Conservation (phyloP, 2,797 vertebrate genomes). For the Cyclura pinguis region DNA sequence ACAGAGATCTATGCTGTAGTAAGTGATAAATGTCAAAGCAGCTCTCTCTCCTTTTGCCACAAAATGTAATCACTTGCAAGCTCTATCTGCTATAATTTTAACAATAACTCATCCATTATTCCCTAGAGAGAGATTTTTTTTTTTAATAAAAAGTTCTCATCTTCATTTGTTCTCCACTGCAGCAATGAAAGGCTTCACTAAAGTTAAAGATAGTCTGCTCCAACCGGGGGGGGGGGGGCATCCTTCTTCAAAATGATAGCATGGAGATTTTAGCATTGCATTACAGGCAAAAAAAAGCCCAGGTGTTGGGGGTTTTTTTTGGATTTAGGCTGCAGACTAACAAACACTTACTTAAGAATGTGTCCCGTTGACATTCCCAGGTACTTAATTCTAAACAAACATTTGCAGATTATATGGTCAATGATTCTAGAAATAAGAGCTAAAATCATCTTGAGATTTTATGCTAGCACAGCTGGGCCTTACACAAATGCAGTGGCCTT, state of each 20-base stretch:
- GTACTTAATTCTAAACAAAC: background rate
- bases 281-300: constrained; percentile 34
- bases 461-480: background rate
- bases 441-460: background rate
- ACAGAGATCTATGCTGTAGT: constrained; percentile 21
- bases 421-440: constrained; percentile 13
- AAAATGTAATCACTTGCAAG: constrained; percentile 16
- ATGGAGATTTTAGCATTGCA: background rate
- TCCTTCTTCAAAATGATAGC: constrained; percentile 12
- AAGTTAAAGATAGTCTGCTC: constrained; percentile 6
- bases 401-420: background rate
- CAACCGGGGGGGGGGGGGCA: no score
- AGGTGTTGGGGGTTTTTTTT: background rate
- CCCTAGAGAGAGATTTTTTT: constrained; percentile 9
- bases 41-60: constrained; percentile 25
- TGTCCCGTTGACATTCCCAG: background rate
- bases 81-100: constrained; percentile 29
- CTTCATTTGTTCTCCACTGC: constrained; percentile 25
- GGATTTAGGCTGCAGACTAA: background rate
- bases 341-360: background rate
- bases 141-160: constrained; percentile 11
- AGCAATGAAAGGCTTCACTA: constrained; percentile 22
- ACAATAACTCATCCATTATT: constrained; percentile 38
- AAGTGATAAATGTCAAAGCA: constrained; percentile 46
- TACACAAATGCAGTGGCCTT: no score